Evolutionary conservation across 2,797 vertebrate species (phyloP).

Genomic region (Pangasius sanitwongsei): DNA sequence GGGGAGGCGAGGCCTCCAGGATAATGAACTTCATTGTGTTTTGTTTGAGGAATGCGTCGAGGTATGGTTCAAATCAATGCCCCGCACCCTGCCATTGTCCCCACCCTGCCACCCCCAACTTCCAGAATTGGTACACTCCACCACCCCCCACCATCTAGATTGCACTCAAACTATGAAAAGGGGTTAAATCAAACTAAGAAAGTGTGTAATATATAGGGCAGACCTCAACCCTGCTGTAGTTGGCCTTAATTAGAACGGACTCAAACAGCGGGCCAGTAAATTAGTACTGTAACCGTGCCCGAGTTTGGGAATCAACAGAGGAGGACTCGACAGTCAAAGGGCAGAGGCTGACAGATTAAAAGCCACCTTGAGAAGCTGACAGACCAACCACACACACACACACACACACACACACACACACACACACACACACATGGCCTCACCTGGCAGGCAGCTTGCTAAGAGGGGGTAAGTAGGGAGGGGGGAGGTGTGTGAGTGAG

Average conservation of each 20-base stretch:
- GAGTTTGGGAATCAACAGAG: conserved; percentile 79
- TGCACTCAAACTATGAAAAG: conserved; percentile 83
- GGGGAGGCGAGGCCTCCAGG: conserved; percentile 45
- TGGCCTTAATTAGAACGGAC: conserved; percentile 96
- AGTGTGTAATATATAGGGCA: conserved; percentile 23
- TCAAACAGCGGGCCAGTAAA: conserved; percentile 87
- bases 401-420: conserved; percentile 40
- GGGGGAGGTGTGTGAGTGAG: conserved; percentile 60
- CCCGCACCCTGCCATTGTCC: conserved; percentile 65
- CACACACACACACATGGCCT: conserved; percentile 30
- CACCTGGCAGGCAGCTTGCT: conserved; percentile 68
- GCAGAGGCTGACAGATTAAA: conserved; percentile 43
- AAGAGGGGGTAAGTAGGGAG: conserved; percentile 50
- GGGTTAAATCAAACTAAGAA: conserved; percentile 66
- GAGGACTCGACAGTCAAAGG: conserved; percentile 83
- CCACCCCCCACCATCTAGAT: conserved; percentile 56
- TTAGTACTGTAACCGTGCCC: conserved; percentile 87
- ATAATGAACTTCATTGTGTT: conserved; percentile 67
- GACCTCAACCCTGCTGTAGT: conserved; percentile 56
- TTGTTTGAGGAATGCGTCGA: conserved; percentile 62
- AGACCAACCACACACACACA: conserved; percentile 40
- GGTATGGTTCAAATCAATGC: conserved; percentile 71
- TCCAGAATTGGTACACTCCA: conserved; percentile 66
- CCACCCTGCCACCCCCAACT: conserved; percentile 57
- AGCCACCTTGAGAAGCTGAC: conserved; percentile 46